phyloP scores from a whole-genome alignment of 1,140 invertebrate genomes.

The Ostrea edulis region DNA sequence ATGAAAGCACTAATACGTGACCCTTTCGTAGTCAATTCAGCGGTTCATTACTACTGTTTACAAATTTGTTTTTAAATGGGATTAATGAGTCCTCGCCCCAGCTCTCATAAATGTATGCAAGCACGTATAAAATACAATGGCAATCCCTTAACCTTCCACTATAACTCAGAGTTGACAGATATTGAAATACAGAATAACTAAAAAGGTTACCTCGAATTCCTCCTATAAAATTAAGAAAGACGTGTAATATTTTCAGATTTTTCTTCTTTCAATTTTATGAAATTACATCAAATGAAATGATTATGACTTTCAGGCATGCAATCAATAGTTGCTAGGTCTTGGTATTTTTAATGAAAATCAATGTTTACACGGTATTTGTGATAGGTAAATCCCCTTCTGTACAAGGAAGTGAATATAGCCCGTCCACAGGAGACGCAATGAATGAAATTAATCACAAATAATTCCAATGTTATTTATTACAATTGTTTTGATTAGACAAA shows the following conservation, averaged over 20 bases:
- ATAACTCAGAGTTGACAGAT: background rate
- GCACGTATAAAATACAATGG: no score
- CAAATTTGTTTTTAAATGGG: background rate
- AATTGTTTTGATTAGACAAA: no score
- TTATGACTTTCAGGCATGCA: background rate
- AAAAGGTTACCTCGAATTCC: background rate
- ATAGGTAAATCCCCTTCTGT: background rate
- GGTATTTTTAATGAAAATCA: background rate
- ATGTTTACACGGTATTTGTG: background rate
- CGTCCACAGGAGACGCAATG: no score
- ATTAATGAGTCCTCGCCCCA: background rate
- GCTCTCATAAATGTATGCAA: background rate
- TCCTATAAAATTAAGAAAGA: constrained; percentile 12
- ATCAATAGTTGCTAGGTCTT: background rate
- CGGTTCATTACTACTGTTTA: background rate
- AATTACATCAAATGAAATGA: background rate
- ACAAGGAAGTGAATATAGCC: background rate
- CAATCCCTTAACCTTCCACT: background rate
- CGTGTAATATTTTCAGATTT: background rate
- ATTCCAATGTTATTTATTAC: no score
- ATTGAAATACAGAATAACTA: background rate
- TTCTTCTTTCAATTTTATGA: background rate
- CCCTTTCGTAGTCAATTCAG: no score
- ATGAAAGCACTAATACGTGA: no score
- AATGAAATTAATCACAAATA: no score